These are phyloP conservation scores for Desmophyllum pertusum DNA, from an alignment of 92 coral and sea anemone species.

Conservation along the genomic window DNA sequence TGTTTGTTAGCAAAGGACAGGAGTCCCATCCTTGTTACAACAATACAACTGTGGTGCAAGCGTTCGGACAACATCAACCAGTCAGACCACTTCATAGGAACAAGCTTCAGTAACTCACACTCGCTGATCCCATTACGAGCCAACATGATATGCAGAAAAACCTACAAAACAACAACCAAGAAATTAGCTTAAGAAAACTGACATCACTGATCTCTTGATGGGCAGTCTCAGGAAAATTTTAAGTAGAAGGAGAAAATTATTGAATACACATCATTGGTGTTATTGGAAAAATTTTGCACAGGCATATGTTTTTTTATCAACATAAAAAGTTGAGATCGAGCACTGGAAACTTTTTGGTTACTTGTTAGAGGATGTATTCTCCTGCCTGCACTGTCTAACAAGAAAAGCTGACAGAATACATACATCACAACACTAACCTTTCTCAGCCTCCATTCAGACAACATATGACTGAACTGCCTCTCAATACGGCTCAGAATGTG, in stretches of 20 bases:
- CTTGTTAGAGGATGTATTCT: no score
- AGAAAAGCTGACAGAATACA: no score
- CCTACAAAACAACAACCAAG: slow-evolving; percentile 37
- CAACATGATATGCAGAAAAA: slow-evolving; percentile 66
- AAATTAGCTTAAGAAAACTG: not conserved
- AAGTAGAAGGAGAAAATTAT: no score
- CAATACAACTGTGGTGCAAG: slow-evolving; percentile 56
- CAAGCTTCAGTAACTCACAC: slow-evolving; percentile 74
- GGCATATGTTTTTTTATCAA: no score
- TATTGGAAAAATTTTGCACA: no score
- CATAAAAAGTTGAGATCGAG: no score
- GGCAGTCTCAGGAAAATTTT: no score
- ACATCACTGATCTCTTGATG: no score
- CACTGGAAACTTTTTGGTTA: no score
- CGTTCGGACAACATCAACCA: slow-evolving; percentile 72
- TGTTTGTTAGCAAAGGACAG: slow-evolving; percentile 74
- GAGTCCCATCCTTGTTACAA: slow-evolving; percentile 72
- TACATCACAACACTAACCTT: slow-evolving; percentile 44
- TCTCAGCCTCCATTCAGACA: slow-evolving; percentile 38
- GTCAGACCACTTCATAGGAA: slow-evolving; percentile 80
- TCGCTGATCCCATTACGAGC: slow-evolving; percentile 90
- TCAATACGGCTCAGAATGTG: slow-evolving; percentile 58
- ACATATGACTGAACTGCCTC: slow-evolving; percentile 22
- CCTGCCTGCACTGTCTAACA: no score
- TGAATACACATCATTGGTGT: no score